Evolutionary conservation across 2,113 vertebrate species (phyloP).

Genomic region (Phalacrocorax pelagicus): DNA sequence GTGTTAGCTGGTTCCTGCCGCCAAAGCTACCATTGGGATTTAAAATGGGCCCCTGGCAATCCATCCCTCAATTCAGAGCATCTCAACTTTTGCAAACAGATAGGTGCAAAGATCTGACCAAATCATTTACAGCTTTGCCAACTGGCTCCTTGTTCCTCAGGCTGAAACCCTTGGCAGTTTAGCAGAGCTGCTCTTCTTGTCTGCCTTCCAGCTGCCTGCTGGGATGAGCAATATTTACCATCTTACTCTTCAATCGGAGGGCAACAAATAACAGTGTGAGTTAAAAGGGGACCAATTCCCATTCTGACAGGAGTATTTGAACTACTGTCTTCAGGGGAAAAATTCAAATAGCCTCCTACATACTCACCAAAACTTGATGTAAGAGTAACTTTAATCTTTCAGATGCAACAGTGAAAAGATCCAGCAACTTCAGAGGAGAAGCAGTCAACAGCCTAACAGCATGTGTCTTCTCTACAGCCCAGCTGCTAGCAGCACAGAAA

Average conservation of each 20-base stretch:
- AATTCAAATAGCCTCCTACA: slow-evolving; percentile 18
- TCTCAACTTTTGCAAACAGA: background rate
- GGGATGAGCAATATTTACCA: slow-evolving; percentile 11
- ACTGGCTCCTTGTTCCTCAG: background rate
- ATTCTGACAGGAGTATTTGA: background rate
- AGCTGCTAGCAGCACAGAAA: background rate
- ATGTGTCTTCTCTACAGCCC: background rate
- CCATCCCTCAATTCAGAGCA: background rate
- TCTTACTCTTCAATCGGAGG: background rate
- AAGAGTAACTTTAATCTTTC: background rate
- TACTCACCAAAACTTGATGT: background rate
- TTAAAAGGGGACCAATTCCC: slow-evolving; percentile 16
- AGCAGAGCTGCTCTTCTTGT: background rate
- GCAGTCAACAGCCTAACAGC: background rate
- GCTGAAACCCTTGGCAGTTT: background rate
- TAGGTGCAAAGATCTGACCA: background rate
- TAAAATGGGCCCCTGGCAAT: background rate
- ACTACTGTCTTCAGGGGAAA: slow-evolving; percentile 8
- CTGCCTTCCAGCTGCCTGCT: background rate
- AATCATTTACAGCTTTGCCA: background rate
- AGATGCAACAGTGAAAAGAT: background rate
- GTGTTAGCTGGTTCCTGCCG: fast-evolving
- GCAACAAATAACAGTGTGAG: background rate
- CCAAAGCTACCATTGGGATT: fast-evolving
- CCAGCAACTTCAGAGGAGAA: background rate